These are phyloP conservation scores for Thomomys bottae DNA, from an alignment of 2,113 vertebrate species.

Conservation along the genomic window DNA sequence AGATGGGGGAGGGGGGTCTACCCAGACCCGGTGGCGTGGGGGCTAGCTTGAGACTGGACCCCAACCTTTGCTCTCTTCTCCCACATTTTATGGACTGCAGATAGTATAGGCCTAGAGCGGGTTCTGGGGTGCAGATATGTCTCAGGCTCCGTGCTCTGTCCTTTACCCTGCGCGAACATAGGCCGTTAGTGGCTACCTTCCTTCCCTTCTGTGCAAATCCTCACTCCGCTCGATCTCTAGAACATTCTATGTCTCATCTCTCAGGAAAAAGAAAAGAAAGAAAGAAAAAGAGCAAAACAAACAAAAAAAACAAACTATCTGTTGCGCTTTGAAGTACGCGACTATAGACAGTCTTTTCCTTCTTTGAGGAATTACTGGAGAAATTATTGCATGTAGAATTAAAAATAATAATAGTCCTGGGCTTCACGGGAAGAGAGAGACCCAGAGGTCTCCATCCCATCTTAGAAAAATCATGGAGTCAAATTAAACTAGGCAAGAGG, in stretches of 20 bases:
- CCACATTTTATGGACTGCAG: background rate
- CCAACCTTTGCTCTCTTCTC: too few species aligned
- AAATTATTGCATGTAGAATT: background rate
- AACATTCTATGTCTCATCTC: background rate
- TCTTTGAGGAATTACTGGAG: background rate
- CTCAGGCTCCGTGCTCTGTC: too few species aligned
- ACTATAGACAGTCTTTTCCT: too few species aligned
- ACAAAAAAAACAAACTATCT: background rate
- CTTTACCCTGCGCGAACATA: too few species aligned
- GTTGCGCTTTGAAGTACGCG: too few species aligned
- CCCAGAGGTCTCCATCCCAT: background rate
- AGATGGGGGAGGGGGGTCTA: background rate
- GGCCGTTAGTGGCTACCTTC: background rate
- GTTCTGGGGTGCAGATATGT: background rate
- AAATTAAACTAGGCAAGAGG: slow-evolving; percentile 12
- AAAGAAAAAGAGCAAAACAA: background rate
- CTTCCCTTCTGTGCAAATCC: background rate
- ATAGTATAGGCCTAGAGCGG: background rate
- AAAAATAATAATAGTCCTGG: background rate
- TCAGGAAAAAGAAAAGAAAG: background rate
- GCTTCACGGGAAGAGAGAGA: too few species aligned
- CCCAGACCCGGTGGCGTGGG: too few species aligned
- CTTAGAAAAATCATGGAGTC: slow-evolving; percentile 62
- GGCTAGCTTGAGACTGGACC: too few species aligned
- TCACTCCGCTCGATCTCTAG: background rate